Percentiles rank a stretch among this genome's conserved stretches.
Conservation (phyloP, 92 coral and sea anemone genomes). For the Plumapathes pennacea region DNA sequence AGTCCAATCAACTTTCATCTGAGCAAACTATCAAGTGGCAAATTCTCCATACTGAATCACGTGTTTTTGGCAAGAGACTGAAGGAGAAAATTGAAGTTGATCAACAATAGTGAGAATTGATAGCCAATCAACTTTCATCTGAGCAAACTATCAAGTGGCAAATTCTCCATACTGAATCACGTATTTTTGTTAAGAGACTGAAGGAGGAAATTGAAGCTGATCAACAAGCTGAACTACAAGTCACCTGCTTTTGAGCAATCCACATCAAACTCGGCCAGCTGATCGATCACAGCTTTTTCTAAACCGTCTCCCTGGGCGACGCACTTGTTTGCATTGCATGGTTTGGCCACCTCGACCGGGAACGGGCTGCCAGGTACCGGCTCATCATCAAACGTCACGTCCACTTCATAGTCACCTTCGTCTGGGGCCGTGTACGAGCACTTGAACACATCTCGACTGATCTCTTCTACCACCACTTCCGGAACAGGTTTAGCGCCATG, state of each 20-base stretch:
- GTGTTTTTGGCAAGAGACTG: no score
- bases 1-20: no score
- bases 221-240: no score
- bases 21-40: no score
- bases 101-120: no score
- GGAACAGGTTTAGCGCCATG: slow-evolving; percentile 61
- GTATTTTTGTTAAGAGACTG: no score
- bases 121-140: no score
- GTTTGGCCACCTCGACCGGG: slow-evolving; percentile 84
- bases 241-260: slow-evolving; percentile 92
- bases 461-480: slow-evolving; percentile 77
- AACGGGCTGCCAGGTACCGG: slow-evolving; percentile 91
- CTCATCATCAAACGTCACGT: slow-evolving; percentile 85
- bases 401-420: slow-evolving; percentile 87
- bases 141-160: no score
- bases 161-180: no score
- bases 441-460: slow-evolving; percentile 70
- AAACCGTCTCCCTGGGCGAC: slow-evolving; percentile 94
- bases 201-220: no score
- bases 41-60: no score
- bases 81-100: no score
- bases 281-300: slow-evolving; percentile 82
- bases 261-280: slow-evolving; percentile 91
- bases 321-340: slow-evolving; percentile 91
- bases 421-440: slow-evolving; percentile 91